Conservation (phyloP, 2,113 vertebrate genomes). For the Craseonycteris thonglongyai region DNA sequence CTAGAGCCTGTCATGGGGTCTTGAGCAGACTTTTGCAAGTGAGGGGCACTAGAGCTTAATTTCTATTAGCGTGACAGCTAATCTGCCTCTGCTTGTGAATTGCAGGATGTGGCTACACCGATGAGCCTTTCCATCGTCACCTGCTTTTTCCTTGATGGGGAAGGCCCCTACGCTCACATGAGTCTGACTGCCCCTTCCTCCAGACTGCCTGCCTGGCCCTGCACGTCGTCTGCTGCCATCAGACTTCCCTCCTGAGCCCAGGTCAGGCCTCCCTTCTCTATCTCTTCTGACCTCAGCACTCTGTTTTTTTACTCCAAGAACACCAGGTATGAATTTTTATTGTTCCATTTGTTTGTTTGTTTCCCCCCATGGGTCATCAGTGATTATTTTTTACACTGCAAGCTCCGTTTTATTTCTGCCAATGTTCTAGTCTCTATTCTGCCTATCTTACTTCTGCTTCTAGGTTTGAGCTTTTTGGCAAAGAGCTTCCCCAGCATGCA, state of each 20-base stretch:
- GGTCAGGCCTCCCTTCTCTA: neutral
- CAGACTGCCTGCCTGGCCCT: neutral
- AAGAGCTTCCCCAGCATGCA: neutral
- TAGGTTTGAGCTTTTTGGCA: neutral
- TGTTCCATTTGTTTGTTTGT: slow-evolving; percentile 1
- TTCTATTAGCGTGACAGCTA: neutral
- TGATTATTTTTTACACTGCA: neutral
- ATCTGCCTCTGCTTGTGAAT: neutral
- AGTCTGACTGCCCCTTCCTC: neutral
- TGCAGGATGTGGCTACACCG: neutral
- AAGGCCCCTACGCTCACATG: accelerated
- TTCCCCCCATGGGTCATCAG: neutral
- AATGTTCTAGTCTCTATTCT: neutral
- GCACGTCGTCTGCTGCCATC: neutral
- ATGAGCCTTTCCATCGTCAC: neutral
- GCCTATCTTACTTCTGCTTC: neutral
- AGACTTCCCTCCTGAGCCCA: neutral
- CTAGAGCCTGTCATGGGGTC: neutral
- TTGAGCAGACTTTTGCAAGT: neutral
- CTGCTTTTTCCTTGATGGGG: neutral
- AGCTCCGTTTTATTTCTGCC: neutral
- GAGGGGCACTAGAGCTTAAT: neutral
- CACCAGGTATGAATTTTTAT: neutral
- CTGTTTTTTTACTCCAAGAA: neutral
- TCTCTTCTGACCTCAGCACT: neutral